Conservation (phyloP, 2,113 vertebrate genomes). For the Strix aluco region DNA sequence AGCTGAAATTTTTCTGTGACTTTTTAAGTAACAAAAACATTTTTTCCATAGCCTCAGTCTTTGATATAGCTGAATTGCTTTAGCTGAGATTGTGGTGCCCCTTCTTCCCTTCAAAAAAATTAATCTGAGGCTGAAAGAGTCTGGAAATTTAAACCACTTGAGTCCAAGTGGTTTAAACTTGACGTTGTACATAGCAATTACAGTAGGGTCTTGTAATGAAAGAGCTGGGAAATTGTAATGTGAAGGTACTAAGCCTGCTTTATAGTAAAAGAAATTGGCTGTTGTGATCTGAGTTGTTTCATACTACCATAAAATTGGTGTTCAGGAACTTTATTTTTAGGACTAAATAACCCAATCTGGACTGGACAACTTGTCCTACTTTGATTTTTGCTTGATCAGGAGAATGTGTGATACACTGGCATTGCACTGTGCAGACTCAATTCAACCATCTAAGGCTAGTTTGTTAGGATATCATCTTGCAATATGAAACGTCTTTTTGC, state of each 20-base stretch:
- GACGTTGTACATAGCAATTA: not conserved
- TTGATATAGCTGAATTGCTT: not conserved
- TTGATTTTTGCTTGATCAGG: not conserved
- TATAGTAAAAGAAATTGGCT: not conserved
- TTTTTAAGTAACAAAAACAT: conserved; percentile 41
- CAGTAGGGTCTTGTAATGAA: conserved; percentile 3
- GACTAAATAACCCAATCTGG: not conserved
- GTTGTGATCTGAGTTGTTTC: not conserved
- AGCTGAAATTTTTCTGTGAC: not conserved
- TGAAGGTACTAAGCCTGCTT: not conserved
- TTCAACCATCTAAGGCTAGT: conserved; percentile 41
- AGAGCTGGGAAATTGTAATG: not conserved
- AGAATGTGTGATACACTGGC: not conserved
- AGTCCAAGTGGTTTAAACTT: not conserved
- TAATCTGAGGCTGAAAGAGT: not conserved
- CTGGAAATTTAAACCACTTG: conserved; percentile 38
- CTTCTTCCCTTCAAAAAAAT: not conserved
- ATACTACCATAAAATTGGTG: not conserved
- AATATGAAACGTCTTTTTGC: not conserved
- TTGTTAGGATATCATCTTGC: not conserved
- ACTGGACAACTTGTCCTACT: conserved; percentile 7
- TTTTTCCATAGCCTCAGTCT: conserved; percentile 35
- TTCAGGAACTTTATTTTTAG: conserved; percentile 38
- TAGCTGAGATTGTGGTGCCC: not conserved
- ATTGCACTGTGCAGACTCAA: not conserved